Base-by-base conservation (phyloP, 2,888 invertebrate species). In the Papilio protenor region DNA sequence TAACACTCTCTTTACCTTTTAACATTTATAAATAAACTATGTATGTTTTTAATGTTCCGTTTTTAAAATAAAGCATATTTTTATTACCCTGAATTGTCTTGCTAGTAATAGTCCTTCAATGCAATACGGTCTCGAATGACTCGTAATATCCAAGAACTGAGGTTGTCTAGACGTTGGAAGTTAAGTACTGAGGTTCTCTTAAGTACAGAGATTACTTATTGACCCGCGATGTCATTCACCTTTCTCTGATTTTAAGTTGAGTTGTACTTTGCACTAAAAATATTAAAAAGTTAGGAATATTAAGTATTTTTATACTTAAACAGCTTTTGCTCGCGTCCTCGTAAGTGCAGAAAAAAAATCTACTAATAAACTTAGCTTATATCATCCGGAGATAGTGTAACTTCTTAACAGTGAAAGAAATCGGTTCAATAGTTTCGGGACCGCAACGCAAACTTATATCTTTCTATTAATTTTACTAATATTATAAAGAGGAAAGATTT, bases 141-240 rank as follows among this genome's bases (percentile, higher is more conserved):
- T 64, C 66, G 21, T 57, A 59, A 59, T 59, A 73, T 45, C n/a
- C 21, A 73, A 59, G 1, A 59, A 45, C 6, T 66, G 66, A n/a
- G 57, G 57, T 55, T 57, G 57, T 73, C 73, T 73, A 59, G 73
- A 73, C 73, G 59, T 33, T 59, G 45, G 40, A 33, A 33, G 40
- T 40, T 57, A 73, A 73, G 57, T 40, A 14, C 27, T 57, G 6
- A 57, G 27, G 27, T 16, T 33, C 33, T 33, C 33, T 27, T 33
- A 64, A 18, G 14, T 18, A 18, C 23, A 16, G 18, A 33, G 33
- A 64, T 64, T 64, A 64, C 64, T 61, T 61, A 27, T 61, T 59
- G 59, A 14, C 27, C 27, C 61, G 64, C 64, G 14, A 18, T 33
- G 64, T 64, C 33, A 33, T 64, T 64, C 33, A 64, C 64, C 64